Conservation (phyloP, 2,797 vertebrate species). For the Notolepis coatsorum region DNA sequence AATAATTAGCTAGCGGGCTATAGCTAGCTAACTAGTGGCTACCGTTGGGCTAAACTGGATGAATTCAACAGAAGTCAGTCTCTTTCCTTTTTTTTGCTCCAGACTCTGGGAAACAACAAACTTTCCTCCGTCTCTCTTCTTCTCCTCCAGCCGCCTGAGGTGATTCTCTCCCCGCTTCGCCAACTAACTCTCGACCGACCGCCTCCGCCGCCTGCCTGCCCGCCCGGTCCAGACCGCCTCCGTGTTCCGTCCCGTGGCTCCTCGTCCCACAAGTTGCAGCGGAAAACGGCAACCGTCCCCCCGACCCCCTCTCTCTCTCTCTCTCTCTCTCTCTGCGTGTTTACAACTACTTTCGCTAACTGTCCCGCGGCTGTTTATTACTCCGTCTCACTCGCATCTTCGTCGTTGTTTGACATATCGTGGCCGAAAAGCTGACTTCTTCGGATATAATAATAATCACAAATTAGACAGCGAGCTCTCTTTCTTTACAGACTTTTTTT, state of each 20-base stretch:
- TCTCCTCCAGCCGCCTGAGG: background rate
- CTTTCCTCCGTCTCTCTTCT: conserved; percentile 48
- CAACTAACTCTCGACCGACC: conserved; percentile 3
- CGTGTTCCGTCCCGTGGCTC: conserved; percentile 27
- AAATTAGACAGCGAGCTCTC: conserved; percentile 38
- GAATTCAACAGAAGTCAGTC: conserved; percentile 62
- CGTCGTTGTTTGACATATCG: conserved; percentile 67
- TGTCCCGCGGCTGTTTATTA: conserved; percentile 60
- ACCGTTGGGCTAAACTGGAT: conserved; percentile 42
- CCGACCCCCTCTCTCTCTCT: background rate
- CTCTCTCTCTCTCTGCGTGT: conserved; percentile 21
- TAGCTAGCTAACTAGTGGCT: background rate
- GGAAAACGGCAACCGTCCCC: conserved; percentile 59
- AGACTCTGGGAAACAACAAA: conserved; percentile 56
- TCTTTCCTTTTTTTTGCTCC: conserved; percentile 52
- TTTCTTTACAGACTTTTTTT: conserved; percentile 71
- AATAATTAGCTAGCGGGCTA: conserved; percentile 16
- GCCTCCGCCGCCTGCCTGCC: conserved; percentile 1
- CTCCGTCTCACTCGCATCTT: conserved; percentile 73
- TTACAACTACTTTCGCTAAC: conserved; percentile 63
- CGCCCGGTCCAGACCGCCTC: conserved; percentile 12
- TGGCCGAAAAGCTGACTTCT: conserved; percentile 53
- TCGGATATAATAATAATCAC: conserved; percentile 42
- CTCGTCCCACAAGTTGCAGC: conserved; percentile 39
- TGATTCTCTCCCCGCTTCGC: background rate